These are phyloP conservation scores for Aurelia aurita complex sp. Pacific DNA, from an alignment of 30 jellyfish, hydroid and myxozoan species.

Conservation along the genomic window DNA sequence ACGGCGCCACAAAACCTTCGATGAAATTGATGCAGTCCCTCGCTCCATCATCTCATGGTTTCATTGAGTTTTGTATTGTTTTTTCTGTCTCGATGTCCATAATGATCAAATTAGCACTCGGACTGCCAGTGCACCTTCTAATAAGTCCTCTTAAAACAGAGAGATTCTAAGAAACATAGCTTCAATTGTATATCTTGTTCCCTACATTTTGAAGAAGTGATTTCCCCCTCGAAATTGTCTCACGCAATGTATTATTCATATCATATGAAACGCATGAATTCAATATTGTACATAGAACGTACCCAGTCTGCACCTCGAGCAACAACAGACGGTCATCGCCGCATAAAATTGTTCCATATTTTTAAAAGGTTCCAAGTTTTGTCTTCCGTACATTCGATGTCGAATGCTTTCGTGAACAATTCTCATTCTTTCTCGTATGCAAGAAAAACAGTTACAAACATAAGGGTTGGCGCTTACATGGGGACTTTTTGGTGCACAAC, in stretches of 20 bases:
- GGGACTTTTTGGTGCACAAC: neutral
- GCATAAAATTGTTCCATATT: slow-evolving; percentile 1
- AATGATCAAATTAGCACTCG: slow-evolving; percentile 4
- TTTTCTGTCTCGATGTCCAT: slow-evolving; percentile 45
- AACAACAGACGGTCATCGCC: slow-evolving; percentile 36
- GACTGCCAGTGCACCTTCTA: neutral
- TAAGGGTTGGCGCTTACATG: neutral
- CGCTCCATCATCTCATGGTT: neutral
- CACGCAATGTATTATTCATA: neutral
- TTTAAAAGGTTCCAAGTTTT: neutral
- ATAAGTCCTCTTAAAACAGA: too few relatives aligned
- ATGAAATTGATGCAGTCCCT: slow-evolving; percentile 26
- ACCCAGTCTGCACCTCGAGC: slow-evolving; percentile 52
- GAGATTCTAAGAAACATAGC: too few relatives aligned
- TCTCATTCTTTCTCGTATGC: neutral
- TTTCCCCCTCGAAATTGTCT: too few relatives aligned
- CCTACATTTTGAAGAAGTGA: too few relatives aligned
- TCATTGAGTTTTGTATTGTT: neutral
- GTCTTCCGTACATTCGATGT: too few relatives aligned
- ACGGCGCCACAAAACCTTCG: too few relatives aligned
- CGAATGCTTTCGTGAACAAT: too few relatives aligned
- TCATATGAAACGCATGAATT: neutral
- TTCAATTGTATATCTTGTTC: too few relatives aligned
- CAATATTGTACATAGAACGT: slow-evolving; percentile 43
- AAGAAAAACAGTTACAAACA: neutral